These are phyloP conservation scores for Troglohyphantes excavatus DNA, from an alignment of 2,888 invertebrate species.

Conservation along the genomic window DNA sequence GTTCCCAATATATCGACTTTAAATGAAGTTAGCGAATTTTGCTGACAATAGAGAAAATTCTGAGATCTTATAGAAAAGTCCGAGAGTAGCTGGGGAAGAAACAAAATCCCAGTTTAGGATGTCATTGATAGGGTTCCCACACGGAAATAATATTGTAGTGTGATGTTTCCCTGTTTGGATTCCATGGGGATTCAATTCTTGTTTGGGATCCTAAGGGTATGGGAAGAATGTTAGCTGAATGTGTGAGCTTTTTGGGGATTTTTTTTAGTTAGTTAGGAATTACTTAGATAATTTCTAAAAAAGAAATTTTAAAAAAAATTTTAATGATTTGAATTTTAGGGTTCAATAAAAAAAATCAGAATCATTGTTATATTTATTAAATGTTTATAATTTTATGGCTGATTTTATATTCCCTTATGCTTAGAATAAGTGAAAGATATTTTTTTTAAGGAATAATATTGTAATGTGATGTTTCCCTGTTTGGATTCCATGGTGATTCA, in stretches of 20 bases:
- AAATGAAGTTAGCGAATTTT: conserved; percentile 66
- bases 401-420: too few relatives aligned
- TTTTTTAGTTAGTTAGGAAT: neutral
- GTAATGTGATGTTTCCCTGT: too few relatives aligned
- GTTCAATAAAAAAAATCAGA: too few relatives aligned
- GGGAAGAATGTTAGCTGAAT: conserved; percentile 25
- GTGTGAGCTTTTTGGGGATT: neutral
- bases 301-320: too few relatives aligned
- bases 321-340: too few relatives aligned
- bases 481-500: too few relatives aligned
- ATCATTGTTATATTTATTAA: too few relatives aligned
- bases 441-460: too few relatives aligned
- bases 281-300: too few relatives aligned
- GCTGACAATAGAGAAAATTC: conserved; percentile 54
- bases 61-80: conserved; percentile 42
- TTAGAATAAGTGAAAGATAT: too few relatives aligned
- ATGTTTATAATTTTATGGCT: too few relatives aligned
- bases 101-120: conserved; percentile 51
- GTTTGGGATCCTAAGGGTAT: conserved; percentile 36
- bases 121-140: conserved; percentile 54
- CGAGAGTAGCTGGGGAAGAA: conserved; percentile 21
- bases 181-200: conserved; percentile 71
- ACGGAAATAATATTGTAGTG: conserved; percentile 49
- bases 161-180: conserved; percentile 53
- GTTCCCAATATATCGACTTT: conserved; percentile 61